A percentile compares a stretch with the other conserved stretches of the same genome.
phyloP scores from a whole-genome alignment of 2,113 vertebrate genomes.

The Atrichornis clamosus region DNA sequence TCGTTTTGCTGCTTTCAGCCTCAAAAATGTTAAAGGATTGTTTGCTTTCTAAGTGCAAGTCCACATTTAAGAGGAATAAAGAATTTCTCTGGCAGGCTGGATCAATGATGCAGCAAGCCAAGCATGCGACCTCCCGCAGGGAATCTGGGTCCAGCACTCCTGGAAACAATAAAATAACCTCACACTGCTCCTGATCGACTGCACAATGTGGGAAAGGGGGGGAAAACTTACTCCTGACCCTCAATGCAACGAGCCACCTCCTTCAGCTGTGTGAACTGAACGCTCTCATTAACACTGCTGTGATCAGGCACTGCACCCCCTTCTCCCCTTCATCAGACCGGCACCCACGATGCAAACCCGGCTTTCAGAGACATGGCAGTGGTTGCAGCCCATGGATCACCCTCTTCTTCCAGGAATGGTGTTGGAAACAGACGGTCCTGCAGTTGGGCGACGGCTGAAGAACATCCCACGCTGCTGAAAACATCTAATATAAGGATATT shows the following conservation, averaged over 20 bases:
- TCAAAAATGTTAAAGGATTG: not conserved
- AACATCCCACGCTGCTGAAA: not conserved
- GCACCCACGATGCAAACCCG: not conserved
- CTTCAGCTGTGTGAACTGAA: accelerated
- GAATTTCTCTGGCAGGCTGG: constrained; percentile 9
- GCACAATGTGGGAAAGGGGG: not conserved
- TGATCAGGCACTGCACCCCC: not conserved
- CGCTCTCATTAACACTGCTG: not conserved
- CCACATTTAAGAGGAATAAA: constrained; percentile 3
- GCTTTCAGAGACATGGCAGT: accelerated
- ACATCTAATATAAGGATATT: not conserved
- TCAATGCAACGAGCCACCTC: not conserved
- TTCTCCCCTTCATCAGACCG: not conserved
- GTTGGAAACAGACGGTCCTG: not conserved
- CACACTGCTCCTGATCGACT: not conserved
- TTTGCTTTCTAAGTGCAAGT: constrained; percentile 17
- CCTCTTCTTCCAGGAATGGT: not conserved
- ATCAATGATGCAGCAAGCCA: constrained; percentile 4
- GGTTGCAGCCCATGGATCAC: accelerated
- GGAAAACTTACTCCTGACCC: not conserved
- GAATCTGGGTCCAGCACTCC: not conserved
- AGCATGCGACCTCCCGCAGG: not conserved
- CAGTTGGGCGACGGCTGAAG: not conserved
- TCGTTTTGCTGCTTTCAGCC: not conserved
- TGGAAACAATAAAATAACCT: not conserved